Evolutionary conservation across 2,888 invertebrate species (phyloP).

Genomic region (Timema podura): DNA sequence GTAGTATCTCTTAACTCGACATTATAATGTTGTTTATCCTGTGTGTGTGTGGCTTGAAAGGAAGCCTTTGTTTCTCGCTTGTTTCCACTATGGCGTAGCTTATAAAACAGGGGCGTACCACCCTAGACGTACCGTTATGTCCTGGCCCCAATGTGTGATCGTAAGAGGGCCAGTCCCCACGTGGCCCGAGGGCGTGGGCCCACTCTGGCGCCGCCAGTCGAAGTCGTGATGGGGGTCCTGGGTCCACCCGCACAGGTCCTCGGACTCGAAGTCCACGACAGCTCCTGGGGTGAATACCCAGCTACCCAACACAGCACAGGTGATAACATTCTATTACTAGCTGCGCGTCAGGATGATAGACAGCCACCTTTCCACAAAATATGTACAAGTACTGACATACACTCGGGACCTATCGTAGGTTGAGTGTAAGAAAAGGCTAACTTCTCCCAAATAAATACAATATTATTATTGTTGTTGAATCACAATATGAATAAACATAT

Average conservation of each 20-base stretch:
- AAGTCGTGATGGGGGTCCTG: slow-evolving; percentile 67
- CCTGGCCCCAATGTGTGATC: slow-evolving; percentile 68
- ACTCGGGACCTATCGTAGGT: neutral
- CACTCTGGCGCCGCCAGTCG: slow-evolving; percentile 66
- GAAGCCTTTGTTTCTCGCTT: too few relatives aligned
- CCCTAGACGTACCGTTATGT: slow-evolving; percentile 44
- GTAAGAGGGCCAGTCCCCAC: slow-evolving; percentile 67
- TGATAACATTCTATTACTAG: neutral
- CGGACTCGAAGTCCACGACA: slow-evolving; percentile 63
- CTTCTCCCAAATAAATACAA: neutral
- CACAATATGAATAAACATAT: too few relatives aligned
- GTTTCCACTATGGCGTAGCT: too few relatives aligned
- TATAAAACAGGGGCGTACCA: too few relatives aligned
- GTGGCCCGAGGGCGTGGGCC: slow-evolving; percentile 59
- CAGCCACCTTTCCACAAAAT: too few relatives aligned
- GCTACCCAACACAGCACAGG: neutral
- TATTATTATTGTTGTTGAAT: too few relatives aligned
- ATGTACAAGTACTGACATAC: too few relatives aligned
- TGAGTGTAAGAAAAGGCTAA: neutral
- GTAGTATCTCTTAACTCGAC: too few relatives aligned
- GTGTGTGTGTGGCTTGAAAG: too few relatives aligned
- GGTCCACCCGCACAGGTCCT: slow-evolving; percentile 72
- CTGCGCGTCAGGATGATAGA: neutral
- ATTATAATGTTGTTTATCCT: too few relatives aligned
- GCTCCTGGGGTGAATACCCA: slow-evolving; percentile 31